phyloP scores from a whole-genome alignment of 2,888 invertebrate species.

The Suillia variegata region DNA sequence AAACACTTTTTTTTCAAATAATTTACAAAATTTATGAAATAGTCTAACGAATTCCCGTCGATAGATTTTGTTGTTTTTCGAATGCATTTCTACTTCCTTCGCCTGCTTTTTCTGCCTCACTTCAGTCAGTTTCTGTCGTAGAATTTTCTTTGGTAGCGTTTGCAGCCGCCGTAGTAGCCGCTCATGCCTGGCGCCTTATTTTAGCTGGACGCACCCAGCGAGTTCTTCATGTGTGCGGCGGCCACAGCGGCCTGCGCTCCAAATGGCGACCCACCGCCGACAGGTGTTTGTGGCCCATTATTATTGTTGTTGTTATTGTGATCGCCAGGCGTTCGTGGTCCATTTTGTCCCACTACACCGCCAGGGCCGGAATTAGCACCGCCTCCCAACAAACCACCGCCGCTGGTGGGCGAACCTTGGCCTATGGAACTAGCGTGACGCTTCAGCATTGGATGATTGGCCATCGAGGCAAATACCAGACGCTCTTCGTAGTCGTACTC shows the following conservation, averaged over 20 bases:
- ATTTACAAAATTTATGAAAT: neutral
- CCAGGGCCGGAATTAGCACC: constrained; percentile 42
- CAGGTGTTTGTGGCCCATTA: constrained; percentile 54
- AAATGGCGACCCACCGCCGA: constrained; percentile 55
- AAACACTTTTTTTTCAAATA: constrained; percentile 10
- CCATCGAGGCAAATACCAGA: constrained; percentile 93
- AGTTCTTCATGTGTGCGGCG: constrained; percentile 60
- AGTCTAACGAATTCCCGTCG: no score
- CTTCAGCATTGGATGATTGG: constrained; percentile 75
- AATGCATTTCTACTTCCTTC: neutral
- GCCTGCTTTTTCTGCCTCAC: neutral
- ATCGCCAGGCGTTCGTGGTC: constrained; percentile 58
- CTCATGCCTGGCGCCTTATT: constrained; percentile 56
- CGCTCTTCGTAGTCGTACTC: constrained; percentile 98
- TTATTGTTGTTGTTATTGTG: constrained; percentile 57
- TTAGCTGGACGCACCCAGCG: constrained; percentile 61
- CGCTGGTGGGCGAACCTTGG: constrained; percentile 56
- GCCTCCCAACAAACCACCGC: constrained; percentile 41
- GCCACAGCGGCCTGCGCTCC: constrained; percentile 48
- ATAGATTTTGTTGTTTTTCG: no score
- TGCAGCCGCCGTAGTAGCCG: constrained; percentile 46
- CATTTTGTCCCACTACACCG: constrained; percentile 45
- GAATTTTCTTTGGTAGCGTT: constrained; percentile 61
- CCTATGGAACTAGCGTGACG: constrained; percentile 59
- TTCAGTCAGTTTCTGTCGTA: constrained; percentile 49